Conservation (phyloP, 2,113 vertebrate species). For the Arvicanthis niloticus region DNA sequence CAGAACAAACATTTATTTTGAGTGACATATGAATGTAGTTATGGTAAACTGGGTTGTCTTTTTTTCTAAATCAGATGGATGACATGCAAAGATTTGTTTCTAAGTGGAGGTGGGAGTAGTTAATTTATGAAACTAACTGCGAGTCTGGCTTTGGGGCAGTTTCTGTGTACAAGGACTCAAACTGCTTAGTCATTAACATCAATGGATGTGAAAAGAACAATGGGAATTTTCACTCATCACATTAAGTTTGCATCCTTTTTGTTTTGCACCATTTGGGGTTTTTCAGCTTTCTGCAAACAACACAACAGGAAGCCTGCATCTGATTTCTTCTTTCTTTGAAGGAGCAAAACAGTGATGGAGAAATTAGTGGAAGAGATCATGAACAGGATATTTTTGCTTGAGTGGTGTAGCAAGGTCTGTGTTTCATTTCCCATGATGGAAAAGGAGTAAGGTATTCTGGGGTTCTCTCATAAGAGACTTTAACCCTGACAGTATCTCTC, state of each 20-base stretch:
- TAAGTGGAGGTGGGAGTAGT: conserved; percentile 73
- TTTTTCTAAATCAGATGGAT: not conserved
- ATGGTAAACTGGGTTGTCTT: not conserved
- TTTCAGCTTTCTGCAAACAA: conserved; percentile 80
- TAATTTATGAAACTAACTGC: conserved; percentile 65
- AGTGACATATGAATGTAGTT: not conserved
- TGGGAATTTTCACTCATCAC: conserved; percentile 85
- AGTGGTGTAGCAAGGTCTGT: conserved; percentile 59
- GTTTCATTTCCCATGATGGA: conserved; percentile 69
- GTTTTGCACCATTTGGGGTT: conserved; percentile 85
- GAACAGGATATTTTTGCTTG: conserved; percentile 51
- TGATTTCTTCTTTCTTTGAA: conserved; percentile 80
- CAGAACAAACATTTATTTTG: not conserved
- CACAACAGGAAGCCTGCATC: conserved; percentile 76
- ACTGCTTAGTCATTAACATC: conserved; percentile 81
- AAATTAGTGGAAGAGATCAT: conserved; percentile 81
- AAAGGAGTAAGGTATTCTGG: not conserved
- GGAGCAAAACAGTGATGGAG: conserved; percentile 39
- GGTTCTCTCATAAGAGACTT: not conserved
- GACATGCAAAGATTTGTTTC: conserved; percentile 30
- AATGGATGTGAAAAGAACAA: conserved; percentile 69
- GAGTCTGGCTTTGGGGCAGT: conserved; percentile 67
- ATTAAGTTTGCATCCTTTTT: conserved; percentile 84
- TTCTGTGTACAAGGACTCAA: conserved; percentile 61
- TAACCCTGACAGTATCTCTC: not conserved